phyloP scores from a whole-genome alignment of 2,888 invertebrate species.

The Eucera pruinosa region DNA sequence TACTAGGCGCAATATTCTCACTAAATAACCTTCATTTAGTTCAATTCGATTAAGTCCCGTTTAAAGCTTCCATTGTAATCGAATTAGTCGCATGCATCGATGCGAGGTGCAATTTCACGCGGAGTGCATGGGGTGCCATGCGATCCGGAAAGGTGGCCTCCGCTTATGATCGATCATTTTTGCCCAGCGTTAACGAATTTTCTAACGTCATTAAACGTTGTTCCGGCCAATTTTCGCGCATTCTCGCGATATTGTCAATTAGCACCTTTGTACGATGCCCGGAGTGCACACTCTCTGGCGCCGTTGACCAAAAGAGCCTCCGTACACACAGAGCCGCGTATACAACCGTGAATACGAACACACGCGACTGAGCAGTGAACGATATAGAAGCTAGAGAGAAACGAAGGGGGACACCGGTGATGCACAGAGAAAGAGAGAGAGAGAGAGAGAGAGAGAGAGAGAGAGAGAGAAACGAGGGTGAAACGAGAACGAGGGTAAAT shows the following conservation, averaged over 20 bases:
- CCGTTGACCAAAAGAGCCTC: constrained; percentile 31
- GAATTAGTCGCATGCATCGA: constrained; percentile 40
- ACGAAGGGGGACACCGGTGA: not conserved
- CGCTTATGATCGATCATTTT: constrained; percentile 41
- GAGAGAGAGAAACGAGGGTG: not conserved
- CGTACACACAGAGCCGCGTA: not conserved
- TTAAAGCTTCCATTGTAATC: constrained; percentile 47
- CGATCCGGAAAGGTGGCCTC: not conserved
- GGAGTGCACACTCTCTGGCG: constrained; percentile 29
- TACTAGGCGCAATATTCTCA: constrained; percentile 32
- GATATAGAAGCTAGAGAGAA: not conserved
- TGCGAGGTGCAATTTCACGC: constrained; percentile 38
- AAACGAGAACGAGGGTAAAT: not conserved
- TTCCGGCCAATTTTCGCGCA: constrained; percentile 24
- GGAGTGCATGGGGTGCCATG: not conserved
- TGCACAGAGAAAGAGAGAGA: no score
- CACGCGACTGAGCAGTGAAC: constrained; percentile 21
- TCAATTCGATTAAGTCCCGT: constrained; percentile 41
- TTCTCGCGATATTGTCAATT: constrained; percentile 57
- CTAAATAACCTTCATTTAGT: constrained; percentile 48
- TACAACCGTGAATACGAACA: constrained; percentile 33
- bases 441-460: not conserved
- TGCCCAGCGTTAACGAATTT: constrained; percentile 49
- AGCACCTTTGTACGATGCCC: constrained; percentile 34
- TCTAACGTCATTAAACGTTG: constrained; percentile 33